phyloP scores from a whole-genome alignment of 1,140 invertebrate species.

The Anoplophora glabripennis region DNA sequence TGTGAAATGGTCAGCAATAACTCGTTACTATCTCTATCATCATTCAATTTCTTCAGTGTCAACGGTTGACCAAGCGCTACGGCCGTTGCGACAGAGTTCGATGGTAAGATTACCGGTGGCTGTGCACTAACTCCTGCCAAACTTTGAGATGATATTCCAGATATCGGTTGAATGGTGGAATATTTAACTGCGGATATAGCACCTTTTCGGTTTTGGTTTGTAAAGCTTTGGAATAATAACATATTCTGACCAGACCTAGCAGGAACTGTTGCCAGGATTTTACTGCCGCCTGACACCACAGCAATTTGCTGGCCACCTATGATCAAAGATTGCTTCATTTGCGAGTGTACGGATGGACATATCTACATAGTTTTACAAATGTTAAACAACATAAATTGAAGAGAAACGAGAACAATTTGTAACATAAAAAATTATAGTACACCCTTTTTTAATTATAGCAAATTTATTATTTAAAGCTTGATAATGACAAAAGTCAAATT shows the following conservation, averaged over 20 bases:
- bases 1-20: slow-evolving; percentile 44
- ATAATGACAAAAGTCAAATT: too few relatives aligned
- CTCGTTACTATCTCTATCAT: slow-evolving; percentile 40
- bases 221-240: slow-evolving; percentile 55
- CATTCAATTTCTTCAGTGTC: slow-evolving; percentile 44
- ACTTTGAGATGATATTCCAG: slow-evolving; percentile 45
- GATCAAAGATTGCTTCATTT: slow-evolving; percentile 47
- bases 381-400: too few relatives aligned
- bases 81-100: slow-evolving; percentile 38
- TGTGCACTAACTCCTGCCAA: slow-evolving; percentile 41
- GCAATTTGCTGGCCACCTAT: slow-evolving; percentile 69
- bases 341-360: too few relatives aligned
- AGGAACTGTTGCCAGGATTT: slow-evolving; percentile 61
- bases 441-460: too few relatives aligned
- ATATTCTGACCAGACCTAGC: slow-evolving; percentile 56
- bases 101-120: slow-evolving; percentile 41
- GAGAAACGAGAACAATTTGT: too few relatives aligned
- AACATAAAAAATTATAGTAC: too few relatives aligned
- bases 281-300: slow-evolving; percentile 66
- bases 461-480: too few relatives aligned
- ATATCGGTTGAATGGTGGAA: slow-evolving; percentile 50
- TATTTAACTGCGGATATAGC: slow-evolving; percentile 52
- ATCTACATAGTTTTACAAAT: too few relatives aligned
- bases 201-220: slow-evolving; percentile 52
- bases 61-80: slow-evolving; percentile 45